Base-by-base conservation (phyloP, 2,113 vertebrate genomes). In the Callionymus lyra region DNA sequence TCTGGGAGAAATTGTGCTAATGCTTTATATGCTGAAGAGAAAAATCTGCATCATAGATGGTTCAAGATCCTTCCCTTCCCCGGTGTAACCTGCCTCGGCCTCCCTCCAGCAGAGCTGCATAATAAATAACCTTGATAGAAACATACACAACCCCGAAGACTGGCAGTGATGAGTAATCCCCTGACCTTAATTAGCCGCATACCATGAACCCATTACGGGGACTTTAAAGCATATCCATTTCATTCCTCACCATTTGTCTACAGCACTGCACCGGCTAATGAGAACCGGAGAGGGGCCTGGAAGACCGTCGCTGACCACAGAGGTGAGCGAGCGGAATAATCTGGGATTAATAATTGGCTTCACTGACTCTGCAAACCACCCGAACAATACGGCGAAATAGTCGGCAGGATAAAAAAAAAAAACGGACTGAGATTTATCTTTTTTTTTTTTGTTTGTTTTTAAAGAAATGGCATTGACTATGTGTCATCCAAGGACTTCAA, bases 161-260 rank as follows among this genome's bases (percentile, higher is more conserved):
- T 46, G 57, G 31, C 49, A 52, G 55, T 58, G 72, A 81, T 69
- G 69, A 59, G 53, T 65, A 72, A 45, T 74, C 75, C 77, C 68
- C 58, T 70, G 79, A 84, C 74, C 76, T 81, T 83, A 82, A 81
- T 84, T 82, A 83, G 65, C 73, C 56, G 51, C 72, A 68, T 74
- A 16, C 52, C 65, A 67, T 77, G 69, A 82, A 80, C 65, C 76
- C 72, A 83, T 82, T 84, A 82, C 67, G 14, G 57, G 43, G 56
- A 76, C 67, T 83, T 78, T 77, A 82, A 80, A 68, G 72, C 76
- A 67, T 72, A 80, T 78, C 68, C 58, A 69, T 84, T 83, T 79
- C 55, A 77, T 77, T 81, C 77, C 62, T 76, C 65, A 50, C 74
- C 58, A 74, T 79, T 82, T 79, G 69, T 72, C 68, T 58, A 54